Evolutionary conservation across 2,113 vertebrate species (phyloP).

Genomic region (Callithrix jacchus): DNA sequence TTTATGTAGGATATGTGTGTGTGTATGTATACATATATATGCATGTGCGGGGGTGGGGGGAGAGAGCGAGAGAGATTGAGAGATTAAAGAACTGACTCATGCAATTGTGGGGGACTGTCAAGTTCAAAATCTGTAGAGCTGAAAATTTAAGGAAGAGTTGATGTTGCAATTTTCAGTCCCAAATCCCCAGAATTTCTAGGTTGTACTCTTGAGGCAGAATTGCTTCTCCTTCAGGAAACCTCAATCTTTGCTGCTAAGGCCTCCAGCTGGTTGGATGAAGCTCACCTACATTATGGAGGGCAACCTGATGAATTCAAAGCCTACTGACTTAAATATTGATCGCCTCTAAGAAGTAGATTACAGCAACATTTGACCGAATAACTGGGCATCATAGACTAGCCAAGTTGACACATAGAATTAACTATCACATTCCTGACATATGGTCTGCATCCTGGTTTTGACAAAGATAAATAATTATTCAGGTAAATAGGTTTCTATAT

Average conservation of each 20-base stretch:
- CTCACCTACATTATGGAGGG: background rate
- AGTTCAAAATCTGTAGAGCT: background rate
- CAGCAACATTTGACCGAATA: background rate
- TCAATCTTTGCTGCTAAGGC: background rate
- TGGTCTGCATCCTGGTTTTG: background rate
- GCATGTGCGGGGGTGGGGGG: rapidly evolving
- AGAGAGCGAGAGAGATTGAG: background rate
- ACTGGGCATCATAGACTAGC: background rate
- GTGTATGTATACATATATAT: rapidly evolving
- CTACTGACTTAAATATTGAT: background rate
- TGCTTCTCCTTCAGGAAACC: background rate
- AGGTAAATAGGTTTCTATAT: background rate
- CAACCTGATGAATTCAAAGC: background rate
- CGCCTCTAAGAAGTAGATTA: background rate
- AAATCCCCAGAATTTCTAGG: background rate
- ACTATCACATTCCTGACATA: background rate
- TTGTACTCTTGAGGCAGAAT: background rate
- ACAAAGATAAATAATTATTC: background rate
- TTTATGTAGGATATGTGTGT: background rate
- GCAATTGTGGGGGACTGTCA: background rate
- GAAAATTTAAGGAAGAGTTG: background rate
- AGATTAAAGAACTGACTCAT: background rate
- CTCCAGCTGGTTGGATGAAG: background rate
- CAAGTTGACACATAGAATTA: background rate
- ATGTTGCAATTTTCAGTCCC: background rate